Evolutionary conservation across 2,797 vertebrate genomes (phyloP).

Genomic region (Jordanella pulchra): DNA sequence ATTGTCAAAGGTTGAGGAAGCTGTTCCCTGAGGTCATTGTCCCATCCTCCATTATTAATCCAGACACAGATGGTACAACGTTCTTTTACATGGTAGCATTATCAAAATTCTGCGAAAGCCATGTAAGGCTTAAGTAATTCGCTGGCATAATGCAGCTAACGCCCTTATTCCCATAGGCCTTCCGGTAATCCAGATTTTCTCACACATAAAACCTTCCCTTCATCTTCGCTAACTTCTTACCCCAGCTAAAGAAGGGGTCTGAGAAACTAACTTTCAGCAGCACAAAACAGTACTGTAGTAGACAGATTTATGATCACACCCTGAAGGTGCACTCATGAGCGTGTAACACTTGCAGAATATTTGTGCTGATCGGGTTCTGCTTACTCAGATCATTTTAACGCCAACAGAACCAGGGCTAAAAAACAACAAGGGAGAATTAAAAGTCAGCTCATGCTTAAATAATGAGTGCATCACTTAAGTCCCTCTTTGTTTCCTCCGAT

Average conservation of each 20-base stretch:
- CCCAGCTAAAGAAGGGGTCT: conserved; percentile 1
- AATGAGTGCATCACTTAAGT: conserved; percentile 64
- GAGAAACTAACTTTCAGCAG: conserved; percentile 38
- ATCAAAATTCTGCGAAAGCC: conserved; percentile 23
- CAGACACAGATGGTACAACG: conserved; percentile 37
- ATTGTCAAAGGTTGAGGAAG: conserved; percentile 18
- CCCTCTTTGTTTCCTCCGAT: conserved; percentile 62
- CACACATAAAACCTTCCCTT: not conserved
- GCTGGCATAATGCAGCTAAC: conserved; percentile 20
- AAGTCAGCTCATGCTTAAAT: conserved; percentile 69
- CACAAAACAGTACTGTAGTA: conserved; percentile 32
- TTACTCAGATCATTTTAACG: conserved; percentile 64
- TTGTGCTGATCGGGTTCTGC: conserved; percentile 53
- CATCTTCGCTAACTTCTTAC: conserved; percentile 4
- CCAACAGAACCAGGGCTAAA: conserved; percentile 46
- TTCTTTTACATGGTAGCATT: conserved; percentile 34
- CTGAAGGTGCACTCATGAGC: conserved; percentile 43
- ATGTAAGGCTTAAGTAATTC: conserved; percentile 37
- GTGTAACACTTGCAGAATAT: conserved; percentile 26
- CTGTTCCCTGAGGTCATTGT: conserved; percentile 17
- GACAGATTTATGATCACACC: conserved; percentile 36
- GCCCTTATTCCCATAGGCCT: conserved; percentile 2
- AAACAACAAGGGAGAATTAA: conserved; percentile 51
- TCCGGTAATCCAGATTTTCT: conserved; percentile 2
- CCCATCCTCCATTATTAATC: conserved; percentile 41